phyloP scores from a whole-genome alignment of 2,888 invertebrate genomes.

The Amorpha juglandis region DNA sequence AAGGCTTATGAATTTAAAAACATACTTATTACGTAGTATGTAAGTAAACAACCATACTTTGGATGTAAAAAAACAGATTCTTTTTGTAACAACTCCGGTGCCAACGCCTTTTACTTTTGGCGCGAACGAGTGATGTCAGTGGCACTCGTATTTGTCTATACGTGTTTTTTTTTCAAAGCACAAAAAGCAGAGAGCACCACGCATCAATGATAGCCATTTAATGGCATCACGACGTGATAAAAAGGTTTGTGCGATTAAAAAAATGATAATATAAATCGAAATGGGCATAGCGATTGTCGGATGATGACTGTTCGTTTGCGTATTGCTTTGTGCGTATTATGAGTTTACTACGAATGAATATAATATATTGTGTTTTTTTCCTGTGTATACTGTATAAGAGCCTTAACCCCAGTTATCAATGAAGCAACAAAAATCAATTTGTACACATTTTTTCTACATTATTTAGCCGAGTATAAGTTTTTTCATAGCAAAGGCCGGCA shows the following conservation, averaged over 20 bases:
- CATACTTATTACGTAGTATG: background rate
- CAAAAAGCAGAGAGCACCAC: constrained; percentile 54
- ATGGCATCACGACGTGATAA: constrained; percentile 55
- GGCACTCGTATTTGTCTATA: constrained; percentile 31
- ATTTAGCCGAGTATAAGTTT: no score
- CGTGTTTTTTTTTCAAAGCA: constrained; percentile 50
- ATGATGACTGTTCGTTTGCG: background rate
- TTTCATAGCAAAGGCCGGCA: no score
- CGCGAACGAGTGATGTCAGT: constrained; percentile 50
- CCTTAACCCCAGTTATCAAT: no score
- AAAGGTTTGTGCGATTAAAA: constrained; percentile 37
- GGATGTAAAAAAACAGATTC: constrained; percentile 25
- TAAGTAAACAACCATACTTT: background rate
- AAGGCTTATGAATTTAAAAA: background rate
- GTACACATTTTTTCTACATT: no score
- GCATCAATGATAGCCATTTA: constrained; percentile 67
- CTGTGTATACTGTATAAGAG: no score
- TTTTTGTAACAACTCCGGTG: constrained; percentile 41
- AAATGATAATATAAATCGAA: constrained; percentile 55
- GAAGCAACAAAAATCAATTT: no score
- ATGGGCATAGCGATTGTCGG: constrained; percentile 40
- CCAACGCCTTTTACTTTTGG: constrained; percentile 53
- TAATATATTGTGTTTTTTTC: no score
- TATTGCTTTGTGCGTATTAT: background rate
- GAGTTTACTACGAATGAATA: no score